phyloP scores from a whole-genome alignment of 2,888 invertebrate genomes.

The Chrysotoxum bicinctum region DNA sequence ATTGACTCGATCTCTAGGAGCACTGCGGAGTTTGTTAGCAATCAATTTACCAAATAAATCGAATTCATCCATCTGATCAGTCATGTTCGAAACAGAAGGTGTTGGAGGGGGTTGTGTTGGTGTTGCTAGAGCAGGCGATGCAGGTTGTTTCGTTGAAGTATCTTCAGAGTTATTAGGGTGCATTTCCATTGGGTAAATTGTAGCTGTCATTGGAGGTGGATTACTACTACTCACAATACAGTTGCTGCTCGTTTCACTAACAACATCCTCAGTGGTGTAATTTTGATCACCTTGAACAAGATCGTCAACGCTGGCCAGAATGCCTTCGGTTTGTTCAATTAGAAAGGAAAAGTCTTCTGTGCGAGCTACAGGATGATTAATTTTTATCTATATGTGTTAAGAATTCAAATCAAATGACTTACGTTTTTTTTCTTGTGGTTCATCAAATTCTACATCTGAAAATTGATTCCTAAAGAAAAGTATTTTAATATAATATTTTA shows the following conservation, averaged over 20 bases:
- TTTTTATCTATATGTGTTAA: neutral
- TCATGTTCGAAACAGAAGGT: neutral
- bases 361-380: conserved; percentile 5
- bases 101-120: neutral
- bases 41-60: conserved; percentile 68
- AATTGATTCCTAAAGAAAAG: conserved; percentile 21
- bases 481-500: neutral
- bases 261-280: conserved; percentile 48
- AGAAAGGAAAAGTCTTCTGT: conserved; percentile 55
- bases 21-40: conserved; percentile 57
- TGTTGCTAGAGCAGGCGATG: neutral
- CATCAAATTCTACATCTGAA: conserved; percentile 33
- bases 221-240: conserved; percentile 56
- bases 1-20: conserved; percentile 56
- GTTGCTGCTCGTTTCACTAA: conserved; percentile 34
- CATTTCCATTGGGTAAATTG: conserved; percentile 22
- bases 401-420: neutral
- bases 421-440: conserved; percentile 48
- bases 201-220: conserved; percentile 12
- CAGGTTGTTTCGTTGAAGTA: neutral
- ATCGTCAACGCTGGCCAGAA: conserved; percentile 35
- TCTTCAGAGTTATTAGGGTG: neutral
- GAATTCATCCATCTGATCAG: conserved; percentile 63
- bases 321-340: conserved; percentile 42
- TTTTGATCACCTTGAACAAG: conserved; percentile 37